Conservation (phyloP, 2,888 invertebrate genomes). For the Notodonta dromedarius region DNA sequence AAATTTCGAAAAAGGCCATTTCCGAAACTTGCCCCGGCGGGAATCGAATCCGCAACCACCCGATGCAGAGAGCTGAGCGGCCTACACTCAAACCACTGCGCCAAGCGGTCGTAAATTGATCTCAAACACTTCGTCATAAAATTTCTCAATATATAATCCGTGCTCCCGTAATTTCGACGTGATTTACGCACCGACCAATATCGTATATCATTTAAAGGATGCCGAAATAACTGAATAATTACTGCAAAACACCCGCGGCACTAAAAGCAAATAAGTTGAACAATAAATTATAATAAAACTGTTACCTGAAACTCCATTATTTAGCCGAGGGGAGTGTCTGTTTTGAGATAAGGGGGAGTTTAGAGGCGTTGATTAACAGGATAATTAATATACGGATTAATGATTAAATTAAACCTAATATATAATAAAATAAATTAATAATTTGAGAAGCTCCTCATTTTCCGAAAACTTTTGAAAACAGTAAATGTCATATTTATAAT, state of each 20-base stretch:
- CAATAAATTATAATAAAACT: constrained; percentile 60
- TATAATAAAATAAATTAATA: too few relatives aligned
- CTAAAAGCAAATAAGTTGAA: constrained; percentile 57
- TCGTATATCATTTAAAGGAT: constrained; percentile 43
- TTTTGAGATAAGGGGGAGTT: constrained; percentile 22
- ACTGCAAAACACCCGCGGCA: constrained; percentile 44
- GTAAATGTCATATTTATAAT: too few relatives aligned
- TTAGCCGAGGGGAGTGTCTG: constrained; percentile 46
- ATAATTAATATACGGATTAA: not conserved
- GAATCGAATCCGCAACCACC: too few relatives aligned
- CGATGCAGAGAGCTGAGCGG: too few relatives aligned
- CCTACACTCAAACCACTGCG: too few relatives aligned
- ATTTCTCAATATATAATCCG: constrained; percentile 2
- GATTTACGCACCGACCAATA: constrained; percentile 49
- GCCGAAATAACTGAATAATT: constrained; percentile 50
- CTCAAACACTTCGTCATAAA: not conserved
- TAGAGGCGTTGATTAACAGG: constrained; percentile 10
- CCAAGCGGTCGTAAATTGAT: too few relatives aligned
- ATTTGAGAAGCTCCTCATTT: not conserved
- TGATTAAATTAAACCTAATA: not conserved
- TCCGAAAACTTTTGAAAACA: not conserved
- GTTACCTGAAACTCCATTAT: constrained; percentile 56
- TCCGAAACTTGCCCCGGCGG: too few relatives aligned
- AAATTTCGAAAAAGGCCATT: too few relatives aligned
- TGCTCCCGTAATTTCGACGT: constrained; percentile 16